phyloP scores from a whole-genome alignment of 2,113 vertebrate species.

The Asarcornis scutulata region DNA sequence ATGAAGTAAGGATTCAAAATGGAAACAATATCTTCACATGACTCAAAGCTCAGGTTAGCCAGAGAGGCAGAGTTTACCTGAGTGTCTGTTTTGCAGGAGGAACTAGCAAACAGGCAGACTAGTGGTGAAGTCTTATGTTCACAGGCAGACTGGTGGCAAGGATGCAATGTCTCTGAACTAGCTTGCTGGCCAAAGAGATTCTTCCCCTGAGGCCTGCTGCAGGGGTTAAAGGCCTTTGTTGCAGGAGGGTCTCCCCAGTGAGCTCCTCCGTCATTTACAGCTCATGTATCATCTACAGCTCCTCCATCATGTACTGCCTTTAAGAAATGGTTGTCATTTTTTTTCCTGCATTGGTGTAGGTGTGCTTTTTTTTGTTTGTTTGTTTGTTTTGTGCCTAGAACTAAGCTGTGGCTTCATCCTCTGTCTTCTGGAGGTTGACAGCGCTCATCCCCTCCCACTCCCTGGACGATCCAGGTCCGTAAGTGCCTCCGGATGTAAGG shows the following conservation, averaged over 20 bases:
- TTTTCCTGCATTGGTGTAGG: neutral
- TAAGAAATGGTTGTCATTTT: neutral
- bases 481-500: neutral
- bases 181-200: neutral
- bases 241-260: neutral
- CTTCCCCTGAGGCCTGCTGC: neutral
- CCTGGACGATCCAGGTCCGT: neutral
- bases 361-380: neutral
- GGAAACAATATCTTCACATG: neutral
- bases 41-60: neutral
- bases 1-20: neutral
- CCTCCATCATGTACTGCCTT: neutral
- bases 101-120: neutral
- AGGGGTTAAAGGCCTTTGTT: neutral
- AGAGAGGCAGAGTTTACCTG: neutral
- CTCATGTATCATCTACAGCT: too few relatives aligned
- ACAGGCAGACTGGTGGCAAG: neutral
- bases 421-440: neutral
- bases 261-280: neutral
- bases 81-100: accelerated
- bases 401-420: neutral
- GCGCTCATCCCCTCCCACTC: neutral
- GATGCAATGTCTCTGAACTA: neutral
- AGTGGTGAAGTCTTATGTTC: neutral
- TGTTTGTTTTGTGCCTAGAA: neutral